These are phyloP conservation scores for Acropora tenuis DNA, from an alignment of 64 coral and sea anemone genomes.

Conservation along the genomic window DNA sequence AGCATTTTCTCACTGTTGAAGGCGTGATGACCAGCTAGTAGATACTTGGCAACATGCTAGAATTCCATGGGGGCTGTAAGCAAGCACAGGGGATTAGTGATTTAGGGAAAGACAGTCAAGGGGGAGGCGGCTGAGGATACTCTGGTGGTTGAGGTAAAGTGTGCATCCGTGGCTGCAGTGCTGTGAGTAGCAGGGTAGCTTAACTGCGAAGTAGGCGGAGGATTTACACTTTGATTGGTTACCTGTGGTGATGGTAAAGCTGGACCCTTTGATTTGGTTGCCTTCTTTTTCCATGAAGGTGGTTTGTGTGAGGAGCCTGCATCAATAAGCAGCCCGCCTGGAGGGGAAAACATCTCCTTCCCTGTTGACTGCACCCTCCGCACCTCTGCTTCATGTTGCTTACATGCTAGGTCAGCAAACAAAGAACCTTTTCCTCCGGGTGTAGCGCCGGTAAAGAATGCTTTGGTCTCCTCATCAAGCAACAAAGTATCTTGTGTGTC, in stretches of 20 bases:
- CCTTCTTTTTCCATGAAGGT: slow-evolving; percentile 38
- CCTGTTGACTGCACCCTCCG: slow-evolving; percentile 12
- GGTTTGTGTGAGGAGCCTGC: slow-evolving; percentile 45
- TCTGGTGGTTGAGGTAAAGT: slow-evolving; percentile 27
- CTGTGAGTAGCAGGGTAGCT: slow-evolving; percentile 31
- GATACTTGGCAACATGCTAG: slow-evolving; percentile 53
- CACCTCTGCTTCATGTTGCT: background rate
- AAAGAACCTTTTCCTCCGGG: slow-evolving; percentile 29
- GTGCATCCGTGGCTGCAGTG: slow-evolving; percentile 20
- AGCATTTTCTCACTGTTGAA: slow-evolving; percentile 51
- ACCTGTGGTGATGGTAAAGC: slow-evolving; percentile 24
- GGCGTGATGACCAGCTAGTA: slow-evolving; percentile 40
- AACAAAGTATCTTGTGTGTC: background rate
- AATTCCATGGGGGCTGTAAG: slow-evolving; percentile 44
- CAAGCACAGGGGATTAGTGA: slow-evolving; percentile 27
- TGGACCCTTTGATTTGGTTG: slow-evolving; percentile 46
- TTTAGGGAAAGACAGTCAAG: slow-evolving; percentile 28
- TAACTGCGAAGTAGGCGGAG: slow-evolving; percentile 26
- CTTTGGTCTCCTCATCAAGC: slow-evolving; percentile 23
- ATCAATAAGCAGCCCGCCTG: slow-evolving; percentile 25
- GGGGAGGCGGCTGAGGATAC: background rate
- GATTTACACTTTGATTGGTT: slow-evolving; percentile 27
- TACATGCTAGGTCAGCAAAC: background rate
- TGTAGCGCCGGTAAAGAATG: slow-evolving; percentile 1
- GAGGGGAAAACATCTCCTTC: background rate